These are phyloP conservation scores for Antechinus flavipes DNA, from an alignment of 2,113 vertebrate genomes.

Conservation along the genomic window DNA sequence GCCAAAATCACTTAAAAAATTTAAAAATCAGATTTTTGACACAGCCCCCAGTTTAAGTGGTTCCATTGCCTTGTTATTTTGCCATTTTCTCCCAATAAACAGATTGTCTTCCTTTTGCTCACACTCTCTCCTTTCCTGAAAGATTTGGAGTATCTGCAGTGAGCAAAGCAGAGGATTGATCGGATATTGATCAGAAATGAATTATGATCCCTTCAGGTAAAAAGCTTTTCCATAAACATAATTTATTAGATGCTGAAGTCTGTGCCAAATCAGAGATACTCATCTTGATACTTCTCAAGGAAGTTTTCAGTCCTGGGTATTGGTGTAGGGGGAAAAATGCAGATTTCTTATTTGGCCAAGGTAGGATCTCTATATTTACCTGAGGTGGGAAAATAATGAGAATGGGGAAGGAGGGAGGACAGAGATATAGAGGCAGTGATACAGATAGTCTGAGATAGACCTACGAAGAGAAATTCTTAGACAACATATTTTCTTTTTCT, in stretches of 20 bases:
- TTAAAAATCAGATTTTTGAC: constrained; percentile 3
- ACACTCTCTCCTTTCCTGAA: constrained; percentile 48
- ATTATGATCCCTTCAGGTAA: constrained; percentile 80
- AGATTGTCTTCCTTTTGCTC: constrained; percentile 34
- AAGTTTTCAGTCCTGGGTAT: constrained; percentile 78
- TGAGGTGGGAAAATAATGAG: neutral
- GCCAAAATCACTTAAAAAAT: constrained; percentile 35
- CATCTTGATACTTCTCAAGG: constrained; percentile 68
- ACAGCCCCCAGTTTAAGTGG: constrained; percentile 40
- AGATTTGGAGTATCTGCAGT: constrained; percentile 62
- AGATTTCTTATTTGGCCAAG: constrained; percentile 8
- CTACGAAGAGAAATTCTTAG: neutral
- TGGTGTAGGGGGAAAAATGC: constrained; percentile 60
- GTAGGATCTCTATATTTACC: neutral
- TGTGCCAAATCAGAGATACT: constrained; percentile 64
- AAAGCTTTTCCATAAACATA: constrained; percentile 76
- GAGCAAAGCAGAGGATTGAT: constrained; percentile 76
- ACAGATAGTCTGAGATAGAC: neutral
- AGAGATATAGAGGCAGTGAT: neutral
- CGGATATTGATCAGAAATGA: constrained; percentile 78
- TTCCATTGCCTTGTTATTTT: constrained; percentile 38
- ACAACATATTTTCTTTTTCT: neutral
- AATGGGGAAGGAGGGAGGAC: neutral
- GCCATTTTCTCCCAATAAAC: constrained; percentile 57
- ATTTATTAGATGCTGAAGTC: constrained; percentile 74